Base-by-base conservation (phyloP, 2,113 vertebrate species). In the Neopipo cinnamomea region DNA sequence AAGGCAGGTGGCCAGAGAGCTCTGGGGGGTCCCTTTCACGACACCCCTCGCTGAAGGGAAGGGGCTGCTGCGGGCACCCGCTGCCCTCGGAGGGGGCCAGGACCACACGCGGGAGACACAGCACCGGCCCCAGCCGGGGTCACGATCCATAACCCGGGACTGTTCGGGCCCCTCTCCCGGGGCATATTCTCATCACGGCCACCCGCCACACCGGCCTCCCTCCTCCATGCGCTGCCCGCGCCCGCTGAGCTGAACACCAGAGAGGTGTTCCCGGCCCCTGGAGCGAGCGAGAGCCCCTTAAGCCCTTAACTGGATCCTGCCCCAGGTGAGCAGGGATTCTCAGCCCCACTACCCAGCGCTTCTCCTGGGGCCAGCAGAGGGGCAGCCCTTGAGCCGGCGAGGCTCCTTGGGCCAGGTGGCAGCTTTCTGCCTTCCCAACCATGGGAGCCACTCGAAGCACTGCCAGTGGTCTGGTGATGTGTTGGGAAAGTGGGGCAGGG, bases 391-490 rank as follows among this genome's bases (percentile, higher is more conserved):
- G 14, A 21, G 46, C n/a, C 33, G 39, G 56, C 0, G 2, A 41
- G 78, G 39, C 7, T 6, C 22, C 8, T 3, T 68, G 28, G 30
- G 56, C 2, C 2, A 8, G 58, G 18, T 10, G 39, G 35, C 2
- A 4, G 24, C 52, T 42, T 17, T 5, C 10, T 13, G 79, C n/a
- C 41, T 10, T 22, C 47, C 55, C 12, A n/a, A 2, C 7, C 65
- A 8, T 12, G 3, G 16, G 56, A 25, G 50, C 46, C 0, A 0
- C 41, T 18, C 0, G 0, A 35, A 27, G 61, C 19, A 1, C 41
- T 14, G 30, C 27, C 39, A 3, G 50, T 1, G 3, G 20, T 21
- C 6, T 18, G 31, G 56, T 6, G 8, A n/a, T 22, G 28, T n/a
- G 0, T 2, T 30, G 33, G 25, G 35, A 33, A 63, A 33, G 25